Conservation (phyloP, 2,113 vertebrate species). For the Heterocephalus glaber region DNA sequence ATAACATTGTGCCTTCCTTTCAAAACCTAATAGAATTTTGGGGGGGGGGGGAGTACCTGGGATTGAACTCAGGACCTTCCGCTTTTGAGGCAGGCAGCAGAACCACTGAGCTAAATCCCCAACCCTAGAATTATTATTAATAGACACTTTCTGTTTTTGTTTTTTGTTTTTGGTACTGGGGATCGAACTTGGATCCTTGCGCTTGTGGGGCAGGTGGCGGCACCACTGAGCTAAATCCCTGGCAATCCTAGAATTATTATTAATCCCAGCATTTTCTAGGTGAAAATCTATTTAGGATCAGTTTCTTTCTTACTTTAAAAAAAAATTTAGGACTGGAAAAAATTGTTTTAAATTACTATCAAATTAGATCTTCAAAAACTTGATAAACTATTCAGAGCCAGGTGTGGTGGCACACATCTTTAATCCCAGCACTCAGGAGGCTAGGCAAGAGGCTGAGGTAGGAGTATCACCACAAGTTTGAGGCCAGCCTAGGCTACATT, state of each 20-base stretch:
- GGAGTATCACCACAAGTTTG: background rate
- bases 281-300: background rate
- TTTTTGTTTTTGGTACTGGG: too few species aligned
- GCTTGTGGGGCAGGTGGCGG: too few species aligned
- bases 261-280: background rate
- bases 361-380: background rate
- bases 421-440: background rate
- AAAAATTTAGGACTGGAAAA: background rate
- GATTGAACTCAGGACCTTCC: too few species aligned
- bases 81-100: too few species aligned
- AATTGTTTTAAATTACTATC: background rate
- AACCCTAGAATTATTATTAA: too few species aligned
- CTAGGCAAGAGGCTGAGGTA: background rate
- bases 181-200: too few species aligned
- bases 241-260: too few species aligned
- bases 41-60: too few species aligned
- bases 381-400: constrained; percentile 9
- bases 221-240: too few species aligned
- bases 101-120: too few species aligned
- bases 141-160: too few species aligned
- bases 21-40: background rate
- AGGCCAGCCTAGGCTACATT: background rate
- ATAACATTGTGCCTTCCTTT: background rate
- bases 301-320: background rate
- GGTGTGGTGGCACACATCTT: background rate